A percentile compares a stretch with the other conserved stretches of the same genome.
Conservation (phyloP, 2,797 vertebrate genomes). For the Megaceryle alcyon region DNA sequence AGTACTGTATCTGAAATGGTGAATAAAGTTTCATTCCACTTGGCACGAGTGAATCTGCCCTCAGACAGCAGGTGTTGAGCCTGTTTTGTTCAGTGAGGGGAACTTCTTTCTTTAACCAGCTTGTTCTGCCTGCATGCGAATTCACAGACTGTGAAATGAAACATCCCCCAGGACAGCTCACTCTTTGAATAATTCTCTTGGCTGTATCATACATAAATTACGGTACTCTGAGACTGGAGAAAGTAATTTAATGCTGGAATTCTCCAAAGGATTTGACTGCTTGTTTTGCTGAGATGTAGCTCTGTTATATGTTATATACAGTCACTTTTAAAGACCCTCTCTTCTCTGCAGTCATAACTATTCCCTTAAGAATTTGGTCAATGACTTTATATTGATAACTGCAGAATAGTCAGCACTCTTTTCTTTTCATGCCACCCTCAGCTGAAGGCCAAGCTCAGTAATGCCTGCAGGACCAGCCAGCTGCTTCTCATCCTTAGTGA, state of each 20-base stretch:
- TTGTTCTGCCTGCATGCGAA: background rate
- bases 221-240: background rate
- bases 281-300: background rate
- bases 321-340: background rate
- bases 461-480: background rate
- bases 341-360: background rate
- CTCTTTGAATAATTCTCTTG: constrained; percentile 39
- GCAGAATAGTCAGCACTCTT: background rate
- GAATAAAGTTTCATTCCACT: background rate
- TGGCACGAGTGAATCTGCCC: background rate
- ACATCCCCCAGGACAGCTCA: constrained; percentile 37
- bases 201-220: constrained; percentile 47
- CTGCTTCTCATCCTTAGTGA: background rate
- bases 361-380: background rate
- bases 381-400: background rate
- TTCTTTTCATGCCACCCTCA: background rate
- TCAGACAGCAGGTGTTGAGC: constrained; percentile 23
- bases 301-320: background rate
- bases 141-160: constrained; percentile 40
- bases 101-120: background rate
- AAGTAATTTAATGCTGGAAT: constrained; percentile 54
- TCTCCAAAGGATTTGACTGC: background rate
- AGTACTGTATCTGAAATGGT: background rate
- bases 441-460: background rate
- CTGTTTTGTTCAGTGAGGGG: background rate